Percentiles rank a stretch among this genome's conserved stretches.
Evolutionary conservation across 2,888 invertebrate genomes (phyloP).

Genomic region (Oconnorella tubifera): DNA sequence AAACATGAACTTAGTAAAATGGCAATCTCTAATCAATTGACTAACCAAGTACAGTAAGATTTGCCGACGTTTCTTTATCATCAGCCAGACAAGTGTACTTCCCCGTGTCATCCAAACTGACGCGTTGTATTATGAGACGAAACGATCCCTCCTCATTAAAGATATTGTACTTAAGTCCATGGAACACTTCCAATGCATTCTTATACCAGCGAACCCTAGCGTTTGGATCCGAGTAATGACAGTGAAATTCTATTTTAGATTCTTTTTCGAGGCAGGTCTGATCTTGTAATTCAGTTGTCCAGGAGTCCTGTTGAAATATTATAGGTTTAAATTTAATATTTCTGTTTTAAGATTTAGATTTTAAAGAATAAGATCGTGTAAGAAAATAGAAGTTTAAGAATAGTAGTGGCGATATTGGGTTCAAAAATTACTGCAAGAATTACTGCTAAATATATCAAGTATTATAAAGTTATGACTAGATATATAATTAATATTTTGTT

Average conservation of each 20-base stretch:
- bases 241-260: conserved; percentile 87
- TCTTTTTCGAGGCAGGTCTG: conserved; percentile 94
- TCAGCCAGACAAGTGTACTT: conserved; percentile 94
- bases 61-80: conserved; percentile 77
- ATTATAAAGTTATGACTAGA: too few species aligned
- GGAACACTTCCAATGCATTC: conserved; percentile 79
- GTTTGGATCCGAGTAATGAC: conserved; percentile 93
- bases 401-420: too few species aligned
- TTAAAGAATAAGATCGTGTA: too few species aligned
- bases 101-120: conserved; percentile 94
- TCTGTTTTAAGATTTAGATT: too few species aligned
- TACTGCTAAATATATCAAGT: too few species aligned
- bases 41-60: conserved; percentile 84
- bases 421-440: too few species aligned
- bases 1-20: too few species aligned
- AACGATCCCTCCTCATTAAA: conserved; percentile 79
- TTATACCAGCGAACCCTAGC: conserved; percentile 58
- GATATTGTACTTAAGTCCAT: conserved; percentile 93
- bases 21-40: too few species aligned
- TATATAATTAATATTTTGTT: too few species aligned
- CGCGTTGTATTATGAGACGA: conserved; percentile 75
- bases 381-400: too few species aligned
- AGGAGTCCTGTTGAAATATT: conserved; percentile 60
- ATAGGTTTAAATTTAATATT: too few species aligned
- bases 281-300: conserved; percentile 90